A percentile compares a stretch with the other conserved stretches of the same genome.
These are phyloP conservation scores for Pygathrix nemaeus DNA, from an alignment of 2,113 vertebrate species.

Conservation along the genomic window DNA sequence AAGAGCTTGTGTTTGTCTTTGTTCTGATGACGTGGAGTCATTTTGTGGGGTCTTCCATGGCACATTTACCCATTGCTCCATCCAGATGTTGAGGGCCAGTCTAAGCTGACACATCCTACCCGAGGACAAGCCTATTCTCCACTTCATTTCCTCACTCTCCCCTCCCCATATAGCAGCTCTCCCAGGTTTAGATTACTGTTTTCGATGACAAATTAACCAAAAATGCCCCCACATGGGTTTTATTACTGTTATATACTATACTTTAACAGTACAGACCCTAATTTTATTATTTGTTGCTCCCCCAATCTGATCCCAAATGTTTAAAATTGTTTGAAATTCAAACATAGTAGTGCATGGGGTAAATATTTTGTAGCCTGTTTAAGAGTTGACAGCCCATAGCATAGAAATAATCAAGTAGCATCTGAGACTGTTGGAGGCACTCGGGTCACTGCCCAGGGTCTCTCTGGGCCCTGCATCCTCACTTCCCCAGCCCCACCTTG, in stretches of 20 bases:
- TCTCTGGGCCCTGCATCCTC: neutral
- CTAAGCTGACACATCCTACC: neutral
- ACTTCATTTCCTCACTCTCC: slow-evolving; percentile 3
- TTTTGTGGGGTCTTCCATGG: slow-evolving; percentile 65
- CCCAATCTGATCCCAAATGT: neutral
- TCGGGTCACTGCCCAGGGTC: neutral
- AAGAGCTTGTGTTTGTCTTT: slow-evolving; percentile 81
- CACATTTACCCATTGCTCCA: slow-evolving; percentile 39
- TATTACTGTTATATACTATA: neutral
- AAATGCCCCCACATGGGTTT: neutral
- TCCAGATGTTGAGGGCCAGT: slow-evolving; percentile 37
- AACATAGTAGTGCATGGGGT: neutral
- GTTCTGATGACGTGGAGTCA: slow-evolving; percentile 70
- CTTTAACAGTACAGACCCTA: slow-evolving; percentile 25
- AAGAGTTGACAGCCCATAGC: neutral
- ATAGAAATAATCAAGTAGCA: neutral
- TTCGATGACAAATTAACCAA: slow-evolving; percentile 43
- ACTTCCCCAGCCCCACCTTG: neutral
- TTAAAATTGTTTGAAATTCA: slow-evolving; percentile 29
- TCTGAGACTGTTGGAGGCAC: neutral
- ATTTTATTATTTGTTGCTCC: neutral
- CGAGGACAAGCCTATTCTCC: neutral
- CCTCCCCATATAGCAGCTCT: neutral
- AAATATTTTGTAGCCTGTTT: neutral
- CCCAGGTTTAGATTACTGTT: neutral